Base-by-base conservation (phyloP, 2,888 invertebrate species). In the Cantharis lateralis region DNA sequence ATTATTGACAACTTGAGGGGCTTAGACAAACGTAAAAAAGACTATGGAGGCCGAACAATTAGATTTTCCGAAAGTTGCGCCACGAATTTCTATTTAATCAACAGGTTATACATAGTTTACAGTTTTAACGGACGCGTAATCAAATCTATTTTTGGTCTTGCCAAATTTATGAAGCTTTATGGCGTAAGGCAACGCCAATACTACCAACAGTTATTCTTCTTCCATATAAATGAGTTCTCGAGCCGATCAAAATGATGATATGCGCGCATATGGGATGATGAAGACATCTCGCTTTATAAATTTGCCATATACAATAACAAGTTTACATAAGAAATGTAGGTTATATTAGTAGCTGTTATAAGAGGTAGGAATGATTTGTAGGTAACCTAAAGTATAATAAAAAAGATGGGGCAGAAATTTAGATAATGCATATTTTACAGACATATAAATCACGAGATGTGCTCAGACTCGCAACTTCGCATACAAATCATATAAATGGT, bases 341-440 rank as follows among this genome's bases (percentile, higher is more conserved):
- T 78, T 75, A 75, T 75, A 76, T 70, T 78, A 66, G 64, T 72
- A 71, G 78, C 72, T 71, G 70, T 70, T 71, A 69, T 73, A 82
- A 83, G 83, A 82, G 84, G 84, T 84, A 82, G 82, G 81, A 83
- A 84, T 87, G 87, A 87, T 88, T 88, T 87, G 86, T 85, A 82
- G 84, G 77, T 83, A 81, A 83, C 84, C 86, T 84, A 84, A 85
- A 86, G 85, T 85, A 85, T 84, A 86, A 88, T 87, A 87, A 88
- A 87, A 87, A 87, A 87, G 87, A 87, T 85, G 84, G 85, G 87
- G 85, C 87, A 84, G 87, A 87, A 88, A 88, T 88, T 88, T 86
- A 87, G 87, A 87, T 87, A 88, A 87, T 88, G 87, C 87, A 87
- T 87, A 87, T 87, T 87, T 87, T 85, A 87, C 87, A 87, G 88